Base-by-base conservation (phyloP, 2,888 invertebrate species). In the Sympetrum striolatum region DNA sequence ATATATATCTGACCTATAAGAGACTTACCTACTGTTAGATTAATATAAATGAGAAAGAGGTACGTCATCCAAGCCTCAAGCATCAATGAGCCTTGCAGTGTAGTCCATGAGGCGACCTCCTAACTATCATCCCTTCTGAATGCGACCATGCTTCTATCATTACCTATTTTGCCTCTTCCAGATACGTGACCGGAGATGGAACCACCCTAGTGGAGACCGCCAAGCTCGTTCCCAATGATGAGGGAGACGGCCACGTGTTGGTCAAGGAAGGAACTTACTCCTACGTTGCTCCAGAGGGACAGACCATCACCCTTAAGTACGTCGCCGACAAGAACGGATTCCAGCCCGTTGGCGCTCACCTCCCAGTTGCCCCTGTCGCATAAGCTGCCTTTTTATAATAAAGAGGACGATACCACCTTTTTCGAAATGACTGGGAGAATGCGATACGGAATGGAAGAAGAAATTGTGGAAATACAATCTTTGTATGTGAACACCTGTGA, bases 201-300 rank as follows among this genome's bases (percentile, higher is more conserved):
- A 92, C 92, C n/a, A 91, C 90, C 8, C 90, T 91, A n/a, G 90
- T 64, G 18, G 92, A 92, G 90, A 91, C 92, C 60, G 92, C 92
- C 12, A 91, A 91, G 25, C 91, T 92, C 90, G 92, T 91, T 90
- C 91, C 92, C 48, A 92, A 91, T 60, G 81, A 91, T 60, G 91
- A 92, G 2, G 91, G 91, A 2, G 91, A 58, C 60, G 92, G 91
- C 90, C 90, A 91, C 79, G 92, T 92, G 31, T 91, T 92, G 39
- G 92, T 92, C 60, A 92, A 93, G 91, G 90, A 92, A 58, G 92
- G 92, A 31, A 91, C 92, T 64, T 91, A 91, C 91, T 91, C 91
- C 25, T 92, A 92, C 91, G 91, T 90, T 58, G 90, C 92, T 80
- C 92, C 92, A 8, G 92, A 92, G 35, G 92, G 92, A 60, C 91